These are phyloP conservation scores for Tetranychus urticae DNA, from an alignment of 1,140 invertebrate genomes.

Conservation along the genomic window DNA sequence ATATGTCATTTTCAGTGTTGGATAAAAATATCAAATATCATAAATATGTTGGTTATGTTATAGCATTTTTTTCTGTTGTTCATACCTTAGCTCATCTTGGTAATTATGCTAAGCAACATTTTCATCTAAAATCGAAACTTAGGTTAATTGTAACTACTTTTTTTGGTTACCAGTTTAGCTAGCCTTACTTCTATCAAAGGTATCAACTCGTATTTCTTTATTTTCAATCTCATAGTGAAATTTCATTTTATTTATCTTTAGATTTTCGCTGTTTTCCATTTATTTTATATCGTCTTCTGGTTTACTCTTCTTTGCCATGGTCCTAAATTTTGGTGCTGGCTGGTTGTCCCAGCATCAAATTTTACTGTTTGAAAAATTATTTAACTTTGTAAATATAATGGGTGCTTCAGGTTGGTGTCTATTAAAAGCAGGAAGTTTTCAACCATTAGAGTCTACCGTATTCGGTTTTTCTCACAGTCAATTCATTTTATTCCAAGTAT, in stretches of 20 bases:
- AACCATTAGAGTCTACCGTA: too few species aligned
- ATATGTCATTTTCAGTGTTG: conserved; percentile 46
- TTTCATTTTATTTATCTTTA: conserved; percentile 19
- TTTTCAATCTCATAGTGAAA: not conserved
- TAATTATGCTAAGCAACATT: conserved; percentile 46
- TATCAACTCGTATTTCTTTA: conserved; percentile 17
- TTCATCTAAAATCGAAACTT: not conserved
- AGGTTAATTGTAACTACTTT: not conserved
- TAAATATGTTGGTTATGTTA: conserved; percentile 58
- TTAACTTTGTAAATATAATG: too few species aligned
- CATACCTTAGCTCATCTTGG: conserved; percentile 64
- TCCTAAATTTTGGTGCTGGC: conserved; percentile 90
- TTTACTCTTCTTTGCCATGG: conserved; percentile 59
- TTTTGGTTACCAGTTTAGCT: conserved; percentile 28
- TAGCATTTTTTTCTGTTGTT: conserved; percentile 41
- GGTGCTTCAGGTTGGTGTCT: too few species aligned
- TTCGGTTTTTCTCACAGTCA: too few species aligned
- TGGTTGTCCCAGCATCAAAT: conserved; percentile 38
- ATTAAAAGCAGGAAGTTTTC: too few species aligned
- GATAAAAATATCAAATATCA: conserved; percentile 86
- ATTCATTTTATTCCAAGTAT: too few species aligned
- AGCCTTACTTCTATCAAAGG: conserved; percentile 75
- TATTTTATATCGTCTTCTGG: conserved; percentile 73
- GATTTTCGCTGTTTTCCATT: conserved; percentile 86
- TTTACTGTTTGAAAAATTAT: conserved; percentile 15